Conservation (phyloP, 1,140 invertebrate genomes). For the Coptotermes formosanus region DNA sequence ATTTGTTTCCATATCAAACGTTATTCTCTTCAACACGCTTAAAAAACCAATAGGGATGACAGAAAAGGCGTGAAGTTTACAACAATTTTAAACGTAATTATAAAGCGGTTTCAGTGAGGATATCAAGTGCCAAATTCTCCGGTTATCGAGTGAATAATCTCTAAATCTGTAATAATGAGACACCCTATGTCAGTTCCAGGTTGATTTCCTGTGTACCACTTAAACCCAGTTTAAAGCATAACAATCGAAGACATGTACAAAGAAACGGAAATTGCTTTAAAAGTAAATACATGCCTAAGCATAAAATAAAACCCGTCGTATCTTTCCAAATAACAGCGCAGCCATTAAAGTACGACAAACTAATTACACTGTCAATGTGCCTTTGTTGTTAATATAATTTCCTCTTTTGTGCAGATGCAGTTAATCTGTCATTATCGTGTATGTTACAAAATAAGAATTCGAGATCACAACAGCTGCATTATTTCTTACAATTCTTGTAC, state of each 20-base stretch:
- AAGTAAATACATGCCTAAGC: too few relatives aligned
- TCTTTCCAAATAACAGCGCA: neutral
- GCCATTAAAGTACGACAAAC: neutral
- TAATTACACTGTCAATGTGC: neutral
- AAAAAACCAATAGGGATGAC: too few relatives aligned
- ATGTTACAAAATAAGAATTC: neutral
- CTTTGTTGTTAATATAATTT: neutral
- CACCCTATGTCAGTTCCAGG: neutral
- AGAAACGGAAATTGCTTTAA: neutral
- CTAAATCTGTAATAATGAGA: too few relatives aligned
- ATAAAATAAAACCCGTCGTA: neutral
- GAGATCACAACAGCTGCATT: neutral
- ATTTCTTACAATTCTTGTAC: too few relatives aligned
- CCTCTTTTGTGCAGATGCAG: neutral
- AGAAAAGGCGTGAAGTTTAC: too few relatives aligned
- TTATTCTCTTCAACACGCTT: too few relatives aligned
- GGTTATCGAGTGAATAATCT: too few relatives aligned
- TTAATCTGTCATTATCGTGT: neutral
- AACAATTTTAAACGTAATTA: too few relatives aligned
- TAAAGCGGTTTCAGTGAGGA: too few relatives aligned
- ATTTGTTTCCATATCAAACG: too few relatives aligned
- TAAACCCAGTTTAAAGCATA: neutral
- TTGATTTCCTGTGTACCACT: neutral
- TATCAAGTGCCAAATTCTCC: too few relatives aligned
- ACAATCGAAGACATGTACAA: neutral